Percentiles rank a stretch among this genome's conserved stretches.
phyloP scores from a whole-genome alignment of 2,888 invertebrate species.

The Drosophila mercatorum region DNA sequence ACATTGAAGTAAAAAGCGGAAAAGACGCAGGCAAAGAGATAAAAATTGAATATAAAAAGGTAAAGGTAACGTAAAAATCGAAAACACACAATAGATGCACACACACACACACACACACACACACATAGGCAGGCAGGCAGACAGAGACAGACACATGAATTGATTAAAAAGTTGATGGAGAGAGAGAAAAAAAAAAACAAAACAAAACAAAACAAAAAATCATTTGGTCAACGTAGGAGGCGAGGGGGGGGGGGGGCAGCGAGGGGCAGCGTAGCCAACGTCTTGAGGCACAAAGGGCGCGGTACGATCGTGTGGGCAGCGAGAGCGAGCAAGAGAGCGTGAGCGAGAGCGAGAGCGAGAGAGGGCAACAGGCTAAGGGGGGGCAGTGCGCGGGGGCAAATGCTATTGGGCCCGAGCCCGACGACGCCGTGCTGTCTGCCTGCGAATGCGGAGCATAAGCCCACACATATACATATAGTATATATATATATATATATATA shows the following conservation, averaged over 20 bases:
- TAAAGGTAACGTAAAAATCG: conserved; percentile 77
- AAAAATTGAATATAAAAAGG: conserved; percentile 77
- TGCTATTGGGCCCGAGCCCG: conserved; percentile 34
- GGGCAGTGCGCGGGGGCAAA: conserved; percentile 4
- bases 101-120: conserved; percentile 48
- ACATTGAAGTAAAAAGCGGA: conserved; percentile 63
- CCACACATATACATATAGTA: conserved; percentile 52
- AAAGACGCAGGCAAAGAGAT: conserved; percentile 79
- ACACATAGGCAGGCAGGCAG: neutral
- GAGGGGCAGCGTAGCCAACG: conserved; percentile 2
- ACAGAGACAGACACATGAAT: conserved; percentile 64
- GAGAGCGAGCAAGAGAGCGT: neutral
- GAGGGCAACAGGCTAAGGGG: neutral
- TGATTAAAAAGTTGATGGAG: conserved; percentile 74
- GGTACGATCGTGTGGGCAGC: conserved; percentile 44
- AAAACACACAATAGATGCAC: conserved; percentile 74
- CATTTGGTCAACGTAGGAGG: conserved; percentile 42
- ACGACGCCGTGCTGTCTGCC: conserved; percentile 79
- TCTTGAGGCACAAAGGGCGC: conserved; percentile 62
- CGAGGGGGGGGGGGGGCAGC: neutral
- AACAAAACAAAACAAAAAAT: conserved; percentile 29
- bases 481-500: conserved; percentile 8
- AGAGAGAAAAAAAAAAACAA: conserved; percentile 25
- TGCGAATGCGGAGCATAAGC: conserved; percentile 70
- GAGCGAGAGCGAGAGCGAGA: neutral